phyloP scores from a whole-genome alignment of 2,888 invertebrate genomes.

The Protodeltote pygarga region DNA sequence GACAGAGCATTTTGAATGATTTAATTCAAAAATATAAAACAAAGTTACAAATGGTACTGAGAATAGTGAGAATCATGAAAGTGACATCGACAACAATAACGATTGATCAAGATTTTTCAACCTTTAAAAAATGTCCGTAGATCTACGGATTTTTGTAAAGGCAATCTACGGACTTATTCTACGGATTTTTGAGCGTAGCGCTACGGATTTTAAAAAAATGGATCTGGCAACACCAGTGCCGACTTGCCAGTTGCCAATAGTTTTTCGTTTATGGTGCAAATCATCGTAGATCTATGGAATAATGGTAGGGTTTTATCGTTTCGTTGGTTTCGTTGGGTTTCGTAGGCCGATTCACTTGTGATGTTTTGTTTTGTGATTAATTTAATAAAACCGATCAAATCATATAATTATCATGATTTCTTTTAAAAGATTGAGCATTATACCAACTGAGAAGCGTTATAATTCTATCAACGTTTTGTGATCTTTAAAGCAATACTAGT shows the following conservation, averaged over 20 bases:
- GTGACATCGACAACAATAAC: too few species aligned
- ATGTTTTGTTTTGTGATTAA: conserved; percentile 81
- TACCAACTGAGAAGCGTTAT: conserved; percentile 55
- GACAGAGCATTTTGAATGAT: conserved; percentile 5
- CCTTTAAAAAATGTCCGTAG: too few species aligned
- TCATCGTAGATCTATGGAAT: conserved; percentile 55
- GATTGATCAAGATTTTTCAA: too few species aligned
- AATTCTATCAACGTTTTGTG: conserved; percentile 71
- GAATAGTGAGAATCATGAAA: too few species aligned
- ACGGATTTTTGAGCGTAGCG: too few species aligned
- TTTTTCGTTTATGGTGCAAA: conserved; percentile 53
- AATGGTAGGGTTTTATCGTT: conserved; percentile 76
- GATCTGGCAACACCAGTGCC: too few species aligned
- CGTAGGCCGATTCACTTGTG: conserved; percentile 74
- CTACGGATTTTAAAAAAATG: too few species aligned
- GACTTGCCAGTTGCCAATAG: conserved; percentile 15
- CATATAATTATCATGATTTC: conserved; percentile 71
- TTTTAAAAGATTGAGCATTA: conserved; percentile 58
- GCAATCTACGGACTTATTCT: too few species aligned
- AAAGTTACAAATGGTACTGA: too few species aligned
- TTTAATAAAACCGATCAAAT: conserved; percentile 67
- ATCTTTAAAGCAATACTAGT: conserved; percentile 80
- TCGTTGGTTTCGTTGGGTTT: conserved; percentile 80
- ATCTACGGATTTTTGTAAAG: too few species aligned
- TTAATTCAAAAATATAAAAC: neutral